Evolutionary conservation across 2,888 invertebrate genomes (phyloP).

Genomic region (Drosophila ustulata): DNA sequence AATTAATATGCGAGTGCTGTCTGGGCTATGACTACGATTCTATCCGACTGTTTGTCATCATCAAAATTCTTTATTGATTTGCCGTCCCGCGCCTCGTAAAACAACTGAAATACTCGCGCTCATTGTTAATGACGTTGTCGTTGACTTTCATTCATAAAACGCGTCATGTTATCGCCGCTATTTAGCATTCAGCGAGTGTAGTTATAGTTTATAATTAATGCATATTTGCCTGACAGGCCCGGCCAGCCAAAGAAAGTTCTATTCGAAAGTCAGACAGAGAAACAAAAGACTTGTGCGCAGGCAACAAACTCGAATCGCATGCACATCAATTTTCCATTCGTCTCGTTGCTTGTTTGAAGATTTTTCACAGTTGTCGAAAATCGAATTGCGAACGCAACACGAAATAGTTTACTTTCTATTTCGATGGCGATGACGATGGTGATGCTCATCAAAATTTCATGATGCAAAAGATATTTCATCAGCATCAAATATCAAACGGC

Average conservation of each 20-base stretch:
- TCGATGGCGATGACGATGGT: constrained; percentile 19
- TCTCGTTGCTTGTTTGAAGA: constrained; percentile 27
- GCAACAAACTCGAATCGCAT: constrained; percentile 28
- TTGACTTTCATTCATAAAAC: constrained; percentile 74
- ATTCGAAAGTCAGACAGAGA: constrained; percentile 54
- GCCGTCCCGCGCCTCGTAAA: constrained; percentile 25
- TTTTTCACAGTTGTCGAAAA: constrained; percentile 48
- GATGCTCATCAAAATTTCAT: constrained; percentile 38
- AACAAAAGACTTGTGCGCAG: constrained; percentile 26
- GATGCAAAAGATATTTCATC: constrained; percentile 16
- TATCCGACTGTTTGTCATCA: constrained; percentile 62
- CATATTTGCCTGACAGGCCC: neutral
- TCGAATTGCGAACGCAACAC: constrained; percentile 25
- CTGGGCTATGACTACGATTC: constrained; percentile 39
- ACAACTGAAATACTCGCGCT: constrained; percentile 26
- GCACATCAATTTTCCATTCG: constrained; percentile 31
- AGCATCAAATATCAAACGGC: constrained; percentile 27
- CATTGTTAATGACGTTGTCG: constrained; percentile 47
- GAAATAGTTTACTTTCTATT: constrained; percentile 61
- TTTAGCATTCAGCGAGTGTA: constrained; percentile 54
- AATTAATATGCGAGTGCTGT: constrained; percentile 50
- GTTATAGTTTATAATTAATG: constrained; percentile 35
- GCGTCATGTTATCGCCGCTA: neutral
- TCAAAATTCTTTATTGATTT: constrained; percentile 75
- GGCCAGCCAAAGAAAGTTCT: constrained; percentile 63